phyloP scores from a whole-genome alignment of 2,797 vertebrate genomes.

The Rhodeus uyekii region DNA sequence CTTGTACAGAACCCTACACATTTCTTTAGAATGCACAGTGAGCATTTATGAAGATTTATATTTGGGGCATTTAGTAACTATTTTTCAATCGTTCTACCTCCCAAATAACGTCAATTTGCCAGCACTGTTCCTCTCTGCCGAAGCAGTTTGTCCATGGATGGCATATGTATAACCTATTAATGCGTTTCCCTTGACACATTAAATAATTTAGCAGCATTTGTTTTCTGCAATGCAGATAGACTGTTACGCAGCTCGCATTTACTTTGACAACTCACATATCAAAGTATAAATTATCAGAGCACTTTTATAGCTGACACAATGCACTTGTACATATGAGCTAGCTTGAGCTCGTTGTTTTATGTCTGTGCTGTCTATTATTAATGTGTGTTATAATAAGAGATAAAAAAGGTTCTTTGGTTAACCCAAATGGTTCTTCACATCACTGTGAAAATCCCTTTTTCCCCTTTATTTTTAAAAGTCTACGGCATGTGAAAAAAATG shows the following conservation, averaged over 20 bases:
- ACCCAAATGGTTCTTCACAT: neutral
- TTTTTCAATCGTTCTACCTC: neutral
- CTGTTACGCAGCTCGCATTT: neutral
- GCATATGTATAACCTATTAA: neutral
- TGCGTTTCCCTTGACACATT: neutral
- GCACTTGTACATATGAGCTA: neutral
- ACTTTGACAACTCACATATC: conserved; percentile 5
- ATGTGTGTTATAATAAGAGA: no score
- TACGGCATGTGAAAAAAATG: neutral
- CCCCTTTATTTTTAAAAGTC: neutral
- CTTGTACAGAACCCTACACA: neutral
- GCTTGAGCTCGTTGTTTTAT: neutral
- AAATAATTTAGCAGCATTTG: conserved; percentile 20
- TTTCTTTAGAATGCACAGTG: neutral
- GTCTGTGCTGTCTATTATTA: neutral
- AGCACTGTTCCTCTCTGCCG: conserved; percentile 1
- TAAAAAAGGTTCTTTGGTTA: no score
- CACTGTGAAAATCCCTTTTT: neutral
- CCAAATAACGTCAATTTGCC: neutral
- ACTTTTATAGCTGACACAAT: neutral
- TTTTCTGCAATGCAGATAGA: neutral
- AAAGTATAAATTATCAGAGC: neutral
- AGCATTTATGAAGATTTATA: neutral
- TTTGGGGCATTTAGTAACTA: neutral
- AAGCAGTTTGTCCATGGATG: neutral